Evolutionary conservation across 2,888 invertebrate species (phyloP), one percentile per base, ranked within the genome.

Genomic region (Limenitis camilla): DNA sequence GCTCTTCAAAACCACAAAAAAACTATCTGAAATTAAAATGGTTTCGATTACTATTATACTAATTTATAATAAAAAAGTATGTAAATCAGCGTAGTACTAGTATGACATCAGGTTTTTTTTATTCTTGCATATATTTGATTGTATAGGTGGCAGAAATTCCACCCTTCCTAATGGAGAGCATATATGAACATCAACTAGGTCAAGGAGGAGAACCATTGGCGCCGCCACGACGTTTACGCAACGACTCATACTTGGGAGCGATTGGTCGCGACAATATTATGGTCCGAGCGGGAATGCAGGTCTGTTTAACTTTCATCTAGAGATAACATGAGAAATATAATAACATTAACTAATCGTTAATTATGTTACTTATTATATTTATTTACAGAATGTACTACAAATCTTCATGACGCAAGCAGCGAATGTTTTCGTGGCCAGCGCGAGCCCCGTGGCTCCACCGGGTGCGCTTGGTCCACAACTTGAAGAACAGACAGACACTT

Each of bases 401-500:
- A 88, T 96, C 54, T 98, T 98, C 80, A 95, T 98, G 84, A 97
- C 96, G 46, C 96, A 98, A 88, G 96, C 98, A 4, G 94, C 97
- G 9, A 96, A 97, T 81, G 97, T 98, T 56, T 98, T 98, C 88
- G 90, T 97, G 53, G 89, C 96, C 40, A 81, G 89, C 1, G 89
- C 96, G 40, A 81, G 89, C 0, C 87, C 90, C 49, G 85, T 90
- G 53, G 90, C 91, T 4, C 89, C 89, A 61, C 76, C 81, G 56
- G 78, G 89, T 95, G 43, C 81, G 89, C 1, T 87, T 89, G 53
- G 86, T 61, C 74, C 81, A 27, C 77, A 92, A 47, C 88, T 95
- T 33, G 96, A 96, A 70, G 96, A 97, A 74, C 97, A 97, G 81
- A 97, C 97, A 0, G 98, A 98, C 79, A 94, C 97, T 52, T 98